Evolutionary conservation across 2,888 invertebrate species (phyloP).

Genomic region (Kryphioiulus occultus): DNA sequence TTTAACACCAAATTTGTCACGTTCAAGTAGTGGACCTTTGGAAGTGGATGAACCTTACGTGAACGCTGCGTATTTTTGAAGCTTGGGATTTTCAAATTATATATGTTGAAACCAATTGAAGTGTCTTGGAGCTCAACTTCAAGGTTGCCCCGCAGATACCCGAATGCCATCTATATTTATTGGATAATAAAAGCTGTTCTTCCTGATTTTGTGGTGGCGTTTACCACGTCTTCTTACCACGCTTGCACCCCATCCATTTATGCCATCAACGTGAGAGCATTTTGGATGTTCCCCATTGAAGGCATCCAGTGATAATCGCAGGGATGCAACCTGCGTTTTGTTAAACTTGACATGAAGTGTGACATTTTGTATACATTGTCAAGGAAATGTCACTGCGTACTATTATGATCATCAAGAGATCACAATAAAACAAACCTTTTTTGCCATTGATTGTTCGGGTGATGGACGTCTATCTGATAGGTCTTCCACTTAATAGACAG

Average conservation of each 20-base stretch:
- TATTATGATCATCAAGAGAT: constrained; percentile 45
- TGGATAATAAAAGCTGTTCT: neutral
- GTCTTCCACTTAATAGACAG: constrained; percentile 44
- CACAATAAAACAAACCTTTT: constrained; percentile 29
- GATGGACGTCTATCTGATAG: constrained; percentile 44
- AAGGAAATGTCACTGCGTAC: constrained; percentile 33
- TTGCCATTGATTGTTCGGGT: constrained; percentile 33
- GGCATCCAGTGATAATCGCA: neutral
- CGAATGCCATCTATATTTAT: too few relatives aligned
- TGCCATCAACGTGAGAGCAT: neutral
- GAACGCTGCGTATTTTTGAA: too few relatives aligned
- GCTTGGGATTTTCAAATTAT: too few relatives aligned
- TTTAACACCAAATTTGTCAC: too few relatives aligned
- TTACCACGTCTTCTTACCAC: neutral
- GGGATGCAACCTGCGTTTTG: constrained; percentile 45
- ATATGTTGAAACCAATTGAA: too few relatives aligned
- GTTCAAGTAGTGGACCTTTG: too few relatives aligned
- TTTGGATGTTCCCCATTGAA: constrained; percentile 1
- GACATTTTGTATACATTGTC: constrained; percentile 13
- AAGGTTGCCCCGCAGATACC: too few relatives aligned
- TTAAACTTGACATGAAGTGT: constrained; percentile 41
- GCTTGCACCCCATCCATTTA: neutral
- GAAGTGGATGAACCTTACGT: too few relatives aligned
- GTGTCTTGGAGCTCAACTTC: too few relatives aligned
- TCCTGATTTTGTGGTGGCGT: neutral